Evolutionary conservation across 2,888 invertebrate species (phyloP).

Genomic region (Eupeodes latifasciatus): DNA sequence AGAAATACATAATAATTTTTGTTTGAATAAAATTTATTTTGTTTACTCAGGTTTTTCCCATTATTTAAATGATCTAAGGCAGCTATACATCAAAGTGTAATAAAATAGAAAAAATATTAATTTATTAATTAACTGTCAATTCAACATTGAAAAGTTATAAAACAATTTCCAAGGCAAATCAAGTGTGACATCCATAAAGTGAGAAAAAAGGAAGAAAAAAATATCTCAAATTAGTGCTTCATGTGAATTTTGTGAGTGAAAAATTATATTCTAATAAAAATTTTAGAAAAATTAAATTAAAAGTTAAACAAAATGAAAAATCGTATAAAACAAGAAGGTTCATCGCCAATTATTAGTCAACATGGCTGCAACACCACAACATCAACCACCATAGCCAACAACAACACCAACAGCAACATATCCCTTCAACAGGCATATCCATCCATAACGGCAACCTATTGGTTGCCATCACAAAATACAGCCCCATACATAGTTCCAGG

Average conservation of each 20-base stretch:
- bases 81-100: slow-evolving; percentile 61
- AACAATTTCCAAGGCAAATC: not conserved
- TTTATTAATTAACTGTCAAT: slow-evolving; percentile 69
- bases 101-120: slow-evolving; percentile 28
- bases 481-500: slow-evolving; percentile 94
- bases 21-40: not conserved
- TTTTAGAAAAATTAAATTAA: slow-evolving; percentile 10
- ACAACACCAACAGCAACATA: slow-evolving; percentile 26
- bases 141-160: slow-evolving; percentile 5
- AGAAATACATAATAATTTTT: not conserved
- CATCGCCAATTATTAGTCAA: slow-evolving; percentile 79
- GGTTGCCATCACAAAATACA: slow-evolving; percentile 92
- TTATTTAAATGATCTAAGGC: slow-evolving; percentile 35
- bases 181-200: not conserved
- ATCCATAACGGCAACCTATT: slow-evolving; percentile 92
- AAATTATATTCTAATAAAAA: not conserved
- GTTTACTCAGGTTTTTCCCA: slow-evolving; percentile 40
- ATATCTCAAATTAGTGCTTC: slow-evolving; percentile 20
- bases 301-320: slow-evolving; percentile 77
- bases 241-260: slow-evolving; percentile 38
- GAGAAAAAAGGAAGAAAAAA: slow-evolving; percentile 7
- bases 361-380: slow-evolving; percentile 65
- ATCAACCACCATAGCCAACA: slow-evolving; percentile 76
- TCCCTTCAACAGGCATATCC: slow-evolving; percentile 86
- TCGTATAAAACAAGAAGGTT: slow-evolving; percentile 77